phyloP scores from a whole-genome alignment of 35 echinoderm and acorn worm species.

The Strongylocentrotus purpuratus region DNA sequence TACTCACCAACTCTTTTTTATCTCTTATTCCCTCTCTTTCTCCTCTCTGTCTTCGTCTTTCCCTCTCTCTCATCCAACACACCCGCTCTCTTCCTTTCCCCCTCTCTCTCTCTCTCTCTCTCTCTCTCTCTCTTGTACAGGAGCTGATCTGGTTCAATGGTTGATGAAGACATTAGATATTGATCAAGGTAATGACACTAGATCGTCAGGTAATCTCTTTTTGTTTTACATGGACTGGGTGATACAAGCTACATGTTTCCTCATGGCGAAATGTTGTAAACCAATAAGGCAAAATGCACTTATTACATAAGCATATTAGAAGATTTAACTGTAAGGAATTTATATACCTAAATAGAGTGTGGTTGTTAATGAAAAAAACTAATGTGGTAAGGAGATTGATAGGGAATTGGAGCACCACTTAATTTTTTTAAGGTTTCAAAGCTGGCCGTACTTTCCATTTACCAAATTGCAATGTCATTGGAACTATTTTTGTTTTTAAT shows the following conservation, averaged over 20 bases:
- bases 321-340: neutral
- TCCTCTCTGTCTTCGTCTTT: neutral
- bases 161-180: conserved; percentile 92
- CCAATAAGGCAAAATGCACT: neutral
- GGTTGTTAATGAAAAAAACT: neutral
- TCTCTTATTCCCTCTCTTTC: neutral
- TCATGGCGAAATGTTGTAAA: too few relatives aligned
- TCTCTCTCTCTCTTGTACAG: conserved; percentile 58
- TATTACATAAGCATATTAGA: neutral
- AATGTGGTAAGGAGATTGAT: neutral
- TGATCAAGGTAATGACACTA: conserved; percentile 82
- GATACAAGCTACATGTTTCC: neutral
- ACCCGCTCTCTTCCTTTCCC: neutral
- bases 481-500: neutral
- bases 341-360: neutral
- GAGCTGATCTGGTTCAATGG: conserved; percentile 98
- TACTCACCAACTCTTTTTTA: too few relatives aligned
- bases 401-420: too few relatives aligned
- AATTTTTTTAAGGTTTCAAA: neutral
- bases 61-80: neutral
- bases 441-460: neutral
- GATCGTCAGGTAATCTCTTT: neutral
- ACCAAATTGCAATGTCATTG: neutral
- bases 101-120: neutral
- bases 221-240: neutral